phyloP scores from a whole-genome alignment of 2,797 vertebrate genomes.

The Pseudochromis fuscus region DNA sequence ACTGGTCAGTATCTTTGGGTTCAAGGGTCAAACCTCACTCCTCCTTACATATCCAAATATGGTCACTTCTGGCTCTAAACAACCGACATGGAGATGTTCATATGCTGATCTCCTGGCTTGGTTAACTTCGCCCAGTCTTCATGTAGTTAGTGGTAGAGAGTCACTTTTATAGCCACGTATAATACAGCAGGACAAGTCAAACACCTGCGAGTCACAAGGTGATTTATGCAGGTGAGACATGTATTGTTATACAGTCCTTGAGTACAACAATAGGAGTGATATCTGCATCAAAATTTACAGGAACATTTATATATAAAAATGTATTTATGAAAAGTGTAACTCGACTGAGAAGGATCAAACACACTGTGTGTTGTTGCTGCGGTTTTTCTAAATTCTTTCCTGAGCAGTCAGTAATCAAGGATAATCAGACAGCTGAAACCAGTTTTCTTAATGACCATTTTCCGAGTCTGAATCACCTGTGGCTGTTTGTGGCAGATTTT shows the following conservation, averaged over 20 bases:
- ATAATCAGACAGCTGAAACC: conserved; percentile 26
- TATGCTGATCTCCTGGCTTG: too few species aligned
- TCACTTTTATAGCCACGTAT: background rate
- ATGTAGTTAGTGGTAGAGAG: too few species aligned
- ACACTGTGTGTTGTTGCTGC: background rate
- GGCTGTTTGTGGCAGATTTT: background rate
- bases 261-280: background rate
- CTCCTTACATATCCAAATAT: too few species aligned
- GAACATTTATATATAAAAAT: background rate
- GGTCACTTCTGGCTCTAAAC: too few species aligned
- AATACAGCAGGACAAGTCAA: conserved; percentile 2
- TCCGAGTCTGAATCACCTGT: conserved; percentile 10
- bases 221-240: background rate
- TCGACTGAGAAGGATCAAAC: conserved; percentile 13
- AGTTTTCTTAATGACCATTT: conserved; percentile 26
- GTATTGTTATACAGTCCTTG: background rate
- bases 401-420: conserved; percentile 1
- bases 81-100: too few species aligned
- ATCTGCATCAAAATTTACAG: conserved; percentile 4
- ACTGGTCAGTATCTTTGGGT: too few species aligned
- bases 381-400: conserved; percentile 12
- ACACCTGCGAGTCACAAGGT: conserved; percentile 2
- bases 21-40: too few species aligned
- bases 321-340: conserved; percentile 9
- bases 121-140: too few species aligned